These are phyloP conservation scores for Apostichopus leukothele DNA, from an alignment of 53 echinoderm and acorn worm genomes.

Conservation along the genomic window DNA sequence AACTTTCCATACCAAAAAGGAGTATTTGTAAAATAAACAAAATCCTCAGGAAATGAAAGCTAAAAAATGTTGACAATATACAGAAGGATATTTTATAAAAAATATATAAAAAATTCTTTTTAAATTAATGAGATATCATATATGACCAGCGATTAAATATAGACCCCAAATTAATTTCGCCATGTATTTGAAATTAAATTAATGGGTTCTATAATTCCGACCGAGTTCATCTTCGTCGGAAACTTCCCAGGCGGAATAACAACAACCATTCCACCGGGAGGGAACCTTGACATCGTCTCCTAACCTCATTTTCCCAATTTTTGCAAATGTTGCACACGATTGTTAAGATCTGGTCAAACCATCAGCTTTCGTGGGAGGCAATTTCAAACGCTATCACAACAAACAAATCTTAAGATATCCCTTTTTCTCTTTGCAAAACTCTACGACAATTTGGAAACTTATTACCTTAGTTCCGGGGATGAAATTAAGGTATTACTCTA, in stretches of 20 bases:
- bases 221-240: background rate
- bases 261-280: too few species aligned
- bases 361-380: background rate
- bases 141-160: too few species aligned
- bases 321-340: background rate
- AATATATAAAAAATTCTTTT: too few species aligned
- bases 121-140: too few species aligned
- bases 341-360: slow-evolving; percentile 10
- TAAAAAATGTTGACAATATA: too few species aligned
- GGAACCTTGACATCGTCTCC: background rate
- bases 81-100: too few species aligned
- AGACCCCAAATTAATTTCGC: too few species aligned
- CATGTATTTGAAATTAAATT: background rate
- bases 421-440: background rate
- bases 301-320: background rate
- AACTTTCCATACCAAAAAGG: too few species aligned
- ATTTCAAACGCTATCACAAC: slow-evolving; percentile 11
- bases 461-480: background rate
- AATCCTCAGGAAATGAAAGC: too few species aligned
- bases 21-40: too few species aligned
- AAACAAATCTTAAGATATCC: slow-evolving; percentile 17
- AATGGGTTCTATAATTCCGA: background rate
- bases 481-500: background rate
- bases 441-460: slow-evolving; percentile 18
- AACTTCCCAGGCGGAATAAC: background rate